These are phyloP conservation scores for Gopherus flavomarginatus DNA, from an alignment of 2,113 vertebrate genomes.

Conservation along the genomic window DNA sequence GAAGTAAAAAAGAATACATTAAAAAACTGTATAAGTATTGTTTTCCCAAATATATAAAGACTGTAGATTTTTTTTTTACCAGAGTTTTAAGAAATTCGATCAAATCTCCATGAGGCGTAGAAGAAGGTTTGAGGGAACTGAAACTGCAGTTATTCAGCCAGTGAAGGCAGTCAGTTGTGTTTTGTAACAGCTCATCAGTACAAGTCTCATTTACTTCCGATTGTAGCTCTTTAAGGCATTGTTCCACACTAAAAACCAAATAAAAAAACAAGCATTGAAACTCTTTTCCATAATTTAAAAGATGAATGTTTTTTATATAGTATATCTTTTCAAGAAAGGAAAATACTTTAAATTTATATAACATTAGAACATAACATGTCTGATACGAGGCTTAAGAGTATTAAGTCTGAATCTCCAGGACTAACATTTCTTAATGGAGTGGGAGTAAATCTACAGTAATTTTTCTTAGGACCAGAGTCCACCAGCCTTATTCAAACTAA, in stretches of 20 bases:
- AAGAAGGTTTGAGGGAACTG: constrained; percentile 70
- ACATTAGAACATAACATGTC: not conserved
- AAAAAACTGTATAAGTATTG: not conserved
- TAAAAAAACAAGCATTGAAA: not conserved
- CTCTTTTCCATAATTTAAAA: not conserved
- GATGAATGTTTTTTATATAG: not conserved
- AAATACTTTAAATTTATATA: not conserved
- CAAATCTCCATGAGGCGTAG: constrained; percentile 82
- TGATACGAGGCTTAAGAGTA: not conserved
- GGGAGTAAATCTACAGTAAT: not conserved
- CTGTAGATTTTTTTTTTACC: constrained; percentile 77
- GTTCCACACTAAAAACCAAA: constrained; percentile 84
- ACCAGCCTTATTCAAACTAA: not conserved
- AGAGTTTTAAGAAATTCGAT: constrained; percentile 89
- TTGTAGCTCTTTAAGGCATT: constrained; percentile 88
- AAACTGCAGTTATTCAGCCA: constrained; percentile 83
- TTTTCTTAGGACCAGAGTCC: not conserved
- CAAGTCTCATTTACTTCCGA: constrained; percentile 82
- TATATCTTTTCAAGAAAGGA: not conserved
- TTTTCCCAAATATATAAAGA: not conserved
- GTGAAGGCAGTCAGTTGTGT: constrained; percentile 84
- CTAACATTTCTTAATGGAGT: not conserved
- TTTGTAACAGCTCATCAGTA: constrained; percentile 77
- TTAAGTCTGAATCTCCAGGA: not conserved
- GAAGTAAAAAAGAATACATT: not conserved